A percentile compares a stretch with the other conserved stretches of the same genome.
Evolutionary conservation across 1,140 invertebrate species (phyloP).

Genomic region (Aphaenogaster floridana): DNA sequence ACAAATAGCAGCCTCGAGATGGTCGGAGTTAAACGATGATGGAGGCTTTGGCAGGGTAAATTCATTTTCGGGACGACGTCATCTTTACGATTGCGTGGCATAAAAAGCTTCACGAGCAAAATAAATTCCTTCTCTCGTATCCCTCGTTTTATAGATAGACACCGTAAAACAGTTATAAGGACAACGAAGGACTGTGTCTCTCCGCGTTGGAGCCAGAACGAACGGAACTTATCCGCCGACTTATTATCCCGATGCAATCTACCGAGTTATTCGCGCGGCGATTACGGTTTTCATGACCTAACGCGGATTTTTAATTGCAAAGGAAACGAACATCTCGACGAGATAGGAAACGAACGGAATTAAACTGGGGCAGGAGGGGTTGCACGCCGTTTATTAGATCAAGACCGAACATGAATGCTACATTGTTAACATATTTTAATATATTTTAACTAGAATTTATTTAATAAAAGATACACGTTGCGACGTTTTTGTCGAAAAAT

Average conservation of each 20-base stretch:
- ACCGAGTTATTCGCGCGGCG: background rate
- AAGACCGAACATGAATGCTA: background rate
- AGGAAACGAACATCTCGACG: background rate
- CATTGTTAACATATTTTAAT: background rate
- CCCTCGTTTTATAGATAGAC: conserved; percentile 27
- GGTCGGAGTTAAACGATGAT: background rate
- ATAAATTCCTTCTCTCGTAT: conserved; percentile 21
- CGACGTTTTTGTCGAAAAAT: background rate
- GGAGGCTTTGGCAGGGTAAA: background rate
- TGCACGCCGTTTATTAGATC: background rate
- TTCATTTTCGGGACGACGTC: conserved; percentile 17
- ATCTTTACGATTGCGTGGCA: conserved; percentile 25
- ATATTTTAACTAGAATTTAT: conserved; percentile 10
- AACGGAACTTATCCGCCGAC: conserved; percentile 14
- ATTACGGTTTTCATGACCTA: conserved; percentile 14
- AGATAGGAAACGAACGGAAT: conserved; percentile 16
- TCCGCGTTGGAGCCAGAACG: background rate
- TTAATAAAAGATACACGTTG: background rate
- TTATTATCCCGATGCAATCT: conserved; percentile 37
- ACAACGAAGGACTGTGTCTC: conserved; percentile 9
- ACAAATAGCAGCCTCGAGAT: background rate
- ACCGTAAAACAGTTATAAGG: conserved; percentile 53
- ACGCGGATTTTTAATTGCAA: conserved; percentile 18
- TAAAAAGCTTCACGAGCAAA: conserved; percentile 23
- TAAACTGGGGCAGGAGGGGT: background rate